A percentile compares a stretch with the other conserved stretches of the same genome.
These are phyloP conservation scores for Lasius platythorax DNA, from an alignment of 2,888 invertebrate species.

Conservation along the genomic window DNA sequence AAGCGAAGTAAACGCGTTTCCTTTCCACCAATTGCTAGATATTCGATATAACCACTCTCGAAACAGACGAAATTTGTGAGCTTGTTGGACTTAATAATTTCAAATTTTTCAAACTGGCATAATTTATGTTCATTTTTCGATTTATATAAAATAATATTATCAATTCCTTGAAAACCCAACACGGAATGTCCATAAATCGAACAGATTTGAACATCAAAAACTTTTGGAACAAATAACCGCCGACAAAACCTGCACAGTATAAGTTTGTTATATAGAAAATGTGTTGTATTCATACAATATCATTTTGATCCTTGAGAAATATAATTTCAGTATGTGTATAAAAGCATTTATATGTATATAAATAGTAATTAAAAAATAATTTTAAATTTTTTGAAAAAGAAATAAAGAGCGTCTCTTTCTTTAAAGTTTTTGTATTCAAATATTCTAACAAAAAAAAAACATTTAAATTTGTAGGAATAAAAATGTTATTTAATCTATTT, in stretches of 20 bases:
- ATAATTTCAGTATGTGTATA: background rate
- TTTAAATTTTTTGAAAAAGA: background rate
- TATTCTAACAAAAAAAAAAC: background rate
- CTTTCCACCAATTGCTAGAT: constrained; percentile 77
- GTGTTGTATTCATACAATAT: background rate
- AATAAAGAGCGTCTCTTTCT: background rate
- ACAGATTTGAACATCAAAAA: constrained; percentile 73
- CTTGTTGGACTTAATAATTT: constrained; percentile 70
- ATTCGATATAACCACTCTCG: constrained; percentile 78
- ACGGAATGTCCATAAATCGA: constrained; percentile 63
- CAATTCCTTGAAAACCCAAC: constrained; percentile 66
- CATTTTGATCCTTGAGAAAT: background rate
- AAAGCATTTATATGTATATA: background rate
- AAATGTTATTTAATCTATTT: background rate
- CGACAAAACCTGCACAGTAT: constrained; percentile 71
- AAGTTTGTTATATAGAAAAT: background rate
- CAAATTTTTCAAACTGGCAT: constrained; percentile 61
- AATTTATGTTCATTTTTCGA: constrained; percentile 63
- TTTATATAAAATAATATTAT: constrained; percentile 74
- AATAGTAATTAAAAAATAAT: background rate
- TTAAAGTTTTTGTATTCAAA: background rate
- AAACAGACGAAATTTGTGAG: constrained; percentile 78
- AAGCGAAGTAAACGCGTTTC: constrained; percentile 73
- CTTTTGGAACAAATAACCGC: constrained; percentile 60
- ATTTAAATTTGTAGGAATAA: background rate